phyloP scores from a whole-genome alignment of 2,888 invertebrate genomes.

The Cataglyphis livida region DNA sequence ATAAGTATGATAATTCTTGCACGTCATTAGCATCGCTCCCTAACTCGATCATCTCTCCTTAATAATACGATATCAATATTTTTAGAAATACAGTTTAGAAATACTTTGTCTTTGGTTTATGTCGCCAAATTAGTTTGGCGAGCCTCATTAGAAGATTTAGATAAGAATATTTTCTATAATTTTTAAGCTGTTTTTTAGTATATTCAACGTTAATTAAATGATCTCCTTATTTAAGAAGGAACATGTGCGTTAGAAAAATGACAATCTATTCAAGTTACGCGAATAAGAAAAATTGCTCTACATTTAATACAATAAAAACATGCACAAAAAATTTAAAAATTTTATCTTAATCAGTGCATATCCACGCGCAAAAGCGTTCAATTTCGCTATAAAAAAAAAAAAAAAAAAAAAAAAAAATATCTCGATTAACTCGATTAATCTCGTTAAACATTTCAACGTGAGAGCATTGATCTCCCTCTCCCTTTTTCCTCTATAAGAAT shows the following conservation, averaged over 20 bases:
- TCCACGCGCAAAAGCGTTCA: neutral
- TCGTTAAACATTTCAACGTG: slow-evolving; percentile 50
- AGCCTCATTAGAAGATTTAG: neutral
- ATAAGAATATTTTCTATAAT: neutral
- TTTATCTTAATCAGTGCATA: neutral
- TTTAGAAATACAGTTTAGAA: slow-evolving; percentile 24
- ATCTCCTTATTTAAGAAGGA: neutral
- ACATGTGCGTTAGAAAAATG: neutral
- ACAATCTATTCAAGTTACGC: neutral
- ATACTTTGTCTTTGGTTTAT: neutral
- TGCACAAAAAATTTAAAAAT: too few species aligned
- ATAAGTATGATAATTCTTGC: slow-evolving; percentile 45
- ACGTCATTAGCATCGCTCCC: slow-evolving; percentile 11
- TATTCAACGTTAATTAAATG: neutral
- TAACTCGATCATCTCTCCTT: slow-evolving; percentile 1
- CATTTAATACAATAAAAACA: neutral
- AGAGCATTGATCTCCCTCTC: slow-evolving; percentile 69
- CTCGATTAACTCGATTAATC: slow-evolving; percentile 44
- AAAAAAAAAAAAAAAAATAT: neutral
- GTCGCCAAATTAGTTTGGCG: neutral
- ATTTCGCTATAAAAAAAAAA: slow-evolving; percentile 9
- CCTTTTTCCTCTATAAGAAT: slow-evolving; percentile 57
- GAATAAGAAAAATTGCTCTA: neutral
- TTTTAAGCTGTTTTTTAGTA: neutral
- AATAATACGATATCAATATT: slow-evolving; percentile 33